Evolutionary conservation across 2,113 vertebrate genomes (phyloP), one percentile per base, ranked within the genome.

Genomic region (Cygnus atratus): DNA sequence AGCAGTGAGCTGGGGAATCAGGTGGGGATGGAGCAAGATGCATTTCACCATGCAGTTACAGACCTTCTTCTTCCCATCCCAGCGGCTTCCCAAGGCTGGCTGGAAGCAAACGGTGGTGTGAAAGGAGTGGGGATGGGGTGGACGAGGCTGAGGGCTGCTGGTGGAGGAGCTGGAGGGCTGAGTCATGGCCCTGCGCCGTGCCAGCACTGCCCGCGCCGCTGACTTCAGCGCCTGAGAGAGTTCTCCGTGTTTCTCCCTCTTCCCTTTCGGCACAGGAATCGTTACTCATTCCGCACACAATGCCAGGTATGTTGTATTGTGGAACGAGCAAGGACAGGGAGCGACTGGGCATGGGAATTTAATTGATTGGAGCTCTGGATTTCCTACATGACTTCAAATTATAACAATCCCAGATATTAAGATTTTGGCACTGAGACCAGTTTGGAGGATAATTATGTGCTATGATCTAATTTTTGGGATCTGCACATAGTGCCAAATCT

Each of bases 261-360:
- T 94, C 94, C 91, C 88, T 95, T 97, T 95, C 84, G 66, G 89
- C 77, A 90, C 96, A 96, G 96, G 96, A 97, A 97, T 96, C 46
- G 88, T 96, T 91, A 97, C 97, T 98, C 97, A 98, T 96, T 97
- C 97, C 44, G 41, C 10, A 96, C 86, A 97, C 97, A 98, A 97
- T 98, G 96, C 88, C 89, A 96, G 85, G 92, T 97, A 81, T 57
- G n/a, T 55, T 88, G 97, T 80, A 98, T 98, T 97, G 97, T 98
- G 79, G 77, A 93, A 79, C 7, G 55, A 96, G 95, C 95, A 97
- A 39, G 96, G 97, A 94, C 96, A 97, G 3, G 91, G 96, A 95
- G 85, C 19, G 68, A n/a, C 96, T 46, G 94, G 94, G 90, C 91
- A 96, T 98, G 97, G 95, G 97, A 98, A 98, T 97, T 90, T 39